Evolutionary conservation across 2,797 vertebrate species (phyloP).

Genomic region (Enteromius treurensis): DNA sequence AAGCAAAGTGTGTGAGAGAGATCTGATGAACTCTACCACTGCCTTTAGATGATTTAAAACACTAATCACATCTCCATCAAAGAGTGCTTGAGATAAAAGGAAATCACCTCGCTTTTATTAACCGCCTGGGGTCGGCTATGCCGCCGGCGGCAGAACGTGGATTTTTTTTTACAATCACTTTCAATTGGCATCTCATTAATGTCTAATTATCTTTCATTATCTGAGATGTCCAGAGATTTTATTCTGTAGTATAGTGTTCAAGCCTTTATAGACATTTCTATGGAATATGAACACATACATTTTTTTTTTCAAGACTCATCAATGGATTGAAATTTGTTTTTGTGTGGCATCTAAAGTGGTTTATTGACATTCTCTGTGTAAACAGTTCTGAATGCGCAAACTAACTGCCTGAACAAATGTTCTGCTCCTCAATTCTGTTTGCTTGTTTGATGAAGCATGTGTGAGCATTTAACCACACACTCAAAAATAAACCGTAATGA

Average conservation of each 20-base stretch:
- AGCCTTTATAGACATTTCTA: background rate
- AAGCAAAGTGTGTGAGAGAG: constrained; percentile 11
- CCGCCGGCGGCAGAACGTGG: too few relatives aligned
- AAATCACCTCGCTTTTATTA: constrained; percentile 11
- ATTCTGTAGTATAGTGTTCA: background rate
- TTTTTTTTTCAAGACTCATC: constrained; percentile 14
- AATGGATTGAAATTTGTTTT: constrained; percentile 30
- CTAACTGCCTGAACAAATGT: constrained; percentile 33
- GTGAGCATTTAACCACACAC: constrained; percentile 36
- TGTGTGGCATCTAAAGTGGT: constrained; percentile 37
- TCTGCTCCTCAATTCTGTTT: constrained; percentile 44
- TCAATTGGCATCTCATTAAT: constrained; percentile 21
- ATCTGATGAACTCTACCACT: constrained; percentile 19
- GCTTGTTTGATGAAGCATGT: constrained; percentile 55
- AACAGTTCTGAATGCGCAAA: constrained; percentile 30
- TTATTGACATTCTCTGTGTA: constrained; percentile 35
- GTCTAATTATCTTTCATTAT: constrained; percentile 20
- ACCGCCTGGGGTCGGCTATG: background rate
- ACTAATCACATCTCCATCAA: constrained; percentile 37
- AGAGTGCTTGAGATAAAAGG: constrained; percentile 32
- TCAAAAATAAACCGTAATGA: constrained; percentile 34
- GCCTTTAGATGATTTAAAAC: constrained; percentile 38
- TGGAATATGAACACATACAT: constrained; percentile 12
- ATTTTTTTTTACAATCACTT: background rate
- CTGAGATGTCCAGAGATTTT: background rate